These are phyloP conservation scores for Coreius guichenoti DNA, from an alignment of 2,797 vertebrate genomes.

Conservation along the genomic window DNA sequence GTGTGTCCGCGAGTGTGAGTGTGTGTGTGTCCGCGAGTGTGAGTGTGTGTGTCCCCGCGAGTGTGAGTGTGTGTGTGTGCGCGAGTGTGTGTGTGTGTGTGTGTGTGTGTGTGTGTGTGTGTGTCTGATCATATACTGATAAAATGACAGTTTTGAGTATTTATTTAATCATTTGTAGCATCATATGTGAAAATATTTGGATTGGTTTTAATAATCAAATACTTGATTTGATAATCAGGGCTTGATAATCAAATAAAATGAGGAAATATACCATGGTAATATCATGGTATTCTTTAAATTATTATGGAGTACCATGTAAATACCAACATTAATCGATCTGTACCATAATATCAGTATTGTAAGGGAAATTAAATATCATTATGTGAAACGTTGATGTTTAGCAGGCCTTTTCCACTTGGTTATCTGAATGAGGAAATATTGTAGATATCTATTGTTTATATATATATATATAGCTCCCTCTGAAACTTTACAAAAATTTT, in stretches of 20 bases:
- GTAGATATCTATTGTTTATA: too few species aligned
- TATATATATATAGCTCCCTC: too few species aligned
- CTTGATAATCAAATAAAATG: too few species aligned
- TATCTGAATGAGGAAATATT: not conserved
- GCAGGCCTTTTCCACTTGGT: not conserved
- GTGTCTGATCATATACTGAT: constrained; percentile 8
- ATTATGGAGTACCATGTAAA: not conserved
- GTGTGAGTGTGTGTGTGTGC: too few species aligned
- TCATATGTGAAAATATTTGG: not conserved
- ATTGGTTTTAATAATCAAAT: not conserved
- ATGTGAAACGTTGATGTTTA: not conserved
- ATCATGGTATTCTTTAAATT: not conserved
- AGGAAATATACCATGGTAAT: not conserved
- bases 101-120: too few species aligned
- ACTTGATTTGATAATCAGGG: too few species aligned
- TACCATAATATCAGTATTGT: not conserved
- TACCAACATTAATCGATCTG: not conserved
- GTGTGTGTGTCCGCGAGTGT: not conserved
- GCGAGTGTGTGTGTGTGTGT: too few species aligned
- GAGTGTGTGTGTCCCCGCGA: too few species aligned
- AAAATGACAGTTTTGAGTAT: not conserved
- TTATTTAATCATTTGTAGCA: not conserved
- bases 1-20: too few species aligned
- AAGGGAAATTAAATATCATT: not conserved
- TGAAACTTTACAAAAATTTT: not conserved